Percentiles rank a stretch among this genome's conserved stretches.
phyloP scores from a whole-genome alignment of 1,140 invertebrate species.

The Adoxophyes honmai region DNA sequence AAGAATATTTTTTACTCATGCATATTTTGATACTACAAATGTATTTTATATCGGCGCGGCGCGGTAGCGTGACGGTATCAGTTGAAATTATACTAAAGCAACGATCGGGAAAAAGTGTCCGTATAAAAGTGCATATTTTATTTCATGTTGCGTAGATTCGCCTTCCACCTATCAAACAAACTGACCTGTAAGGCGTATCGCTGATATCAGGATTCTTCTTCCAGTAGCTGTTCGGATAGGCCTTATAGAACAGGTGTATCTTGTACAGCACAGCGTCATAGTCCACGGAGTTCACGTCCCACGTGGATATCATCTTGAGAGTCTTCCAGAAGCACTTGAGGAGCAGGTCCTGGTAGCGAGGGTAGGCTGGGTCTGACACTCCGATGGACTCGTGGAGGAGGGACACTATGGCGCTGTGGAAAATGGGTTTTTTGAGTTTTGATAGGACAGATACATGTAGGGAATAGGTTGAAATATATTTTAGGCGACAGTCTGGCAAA shows the following conservation, averaged over 20 bases:
- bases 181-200: constrained; percentile 83
- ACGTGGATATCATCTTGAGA: constrained; percentile 86
- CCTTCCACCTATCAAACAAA: too few relatives aligned
- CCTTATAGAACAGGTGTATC: constrained; percentile 91
- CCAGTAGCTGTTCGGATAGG: constrained; percentile 89
- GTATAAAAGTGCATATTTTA: too few relatives aligned
- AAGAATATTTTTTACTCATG: too few relatives aligned
- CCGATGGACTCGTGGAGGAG: constrained; percentile 71
- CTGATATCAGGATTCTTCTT: constrained; percentile 81
- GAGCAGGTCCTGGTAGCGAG: constrained; percentile 87
- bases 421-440: constrained; percentile 15
- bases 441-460: too few relatives aligned
- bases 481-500: too few relatives aligned
- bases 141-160: too few relatives aligned
- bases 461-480: too few relatives aligned
- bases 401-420: constrained; percentile 63
- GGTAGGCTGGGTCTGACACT: constrained; percentile 71
- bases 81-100: too few relatives aligned
- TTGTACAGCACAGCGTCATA: constrained; percentile 90
- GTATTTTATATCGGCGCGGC: too few relatives aligned
- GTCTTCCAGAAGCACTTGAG: constrained; percentile 95
- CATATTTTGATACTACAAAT: too few relatives aligned
- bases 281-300: constrained; percentile 85
- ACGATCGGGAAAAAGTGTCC: too few relatives aligned
- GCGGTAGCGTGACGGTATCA: too few relatives aligned